These are phyloP conservation scores for Nettapus auritus DNA, from an alignment of 2,113 vertebrate genomes.

Conservation along the genomic window DNA sequence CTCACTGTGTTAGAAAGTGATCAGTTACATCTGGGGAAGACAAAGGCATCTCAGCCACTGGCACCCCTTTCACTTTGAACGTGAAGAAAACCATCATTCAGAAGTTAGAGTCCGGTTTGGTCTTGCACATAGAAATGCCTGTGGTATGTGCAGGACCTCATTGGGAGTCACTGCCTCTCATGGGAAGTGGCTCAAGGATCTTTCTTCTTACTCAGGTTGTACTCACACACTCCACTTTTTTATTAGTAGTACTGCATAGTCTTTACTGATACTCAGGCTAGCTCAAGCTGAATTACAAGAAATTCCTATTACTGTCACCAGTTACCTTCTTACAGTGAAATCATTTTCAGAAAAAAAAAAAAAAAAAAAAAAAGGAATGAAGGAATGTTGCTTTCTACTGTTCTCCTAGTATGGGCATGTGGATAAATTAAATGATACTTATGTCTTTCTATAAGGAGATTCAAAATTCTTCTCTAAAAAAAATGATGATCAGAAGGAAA, in stretches of 20 bases:
- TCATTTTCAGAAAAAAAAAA: not conserved
- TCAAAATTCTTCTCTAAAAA: not conserved
- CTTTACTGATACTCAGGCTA: not conserved
- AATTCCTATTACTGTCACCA: not conserved
- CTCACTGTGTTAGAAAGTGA: not conserved
- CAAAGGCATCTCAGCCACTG: not conserved
- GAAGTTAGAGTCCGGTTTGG: not conserved
- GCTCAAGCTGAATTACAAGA: not conserved
- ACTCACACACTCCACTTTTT: not conserved
- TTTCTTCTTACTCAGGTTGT: not conserved
- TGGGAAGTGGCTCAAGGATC: not conserved
- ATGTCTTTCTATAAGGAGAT: not conserved
- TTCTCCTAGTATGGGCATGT: not conserved
- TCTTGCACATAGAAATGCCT: not conserved
- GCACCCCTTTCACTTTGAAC: not conserved
- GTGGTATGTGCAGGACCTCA: not conserved
- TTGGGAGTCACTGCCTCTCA: not conserved
- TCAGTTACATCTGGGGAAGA: not conserved
- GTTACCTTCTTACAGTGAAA: not conserved
- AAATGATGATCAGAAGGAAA: not conserved
- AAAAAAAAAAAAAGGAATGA: not conserved
- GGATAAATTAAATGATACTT: not conserved
- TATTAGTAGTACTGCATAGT: not conserved
- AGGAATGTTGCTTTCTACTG: not conserved
- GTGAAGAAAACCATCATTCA: not conserved